These are phyloP conservation scores for Drosophila rellima DNA, from an alignment of 2,888 invertebrate genomes.

Conservation along the genomic window DNA sequence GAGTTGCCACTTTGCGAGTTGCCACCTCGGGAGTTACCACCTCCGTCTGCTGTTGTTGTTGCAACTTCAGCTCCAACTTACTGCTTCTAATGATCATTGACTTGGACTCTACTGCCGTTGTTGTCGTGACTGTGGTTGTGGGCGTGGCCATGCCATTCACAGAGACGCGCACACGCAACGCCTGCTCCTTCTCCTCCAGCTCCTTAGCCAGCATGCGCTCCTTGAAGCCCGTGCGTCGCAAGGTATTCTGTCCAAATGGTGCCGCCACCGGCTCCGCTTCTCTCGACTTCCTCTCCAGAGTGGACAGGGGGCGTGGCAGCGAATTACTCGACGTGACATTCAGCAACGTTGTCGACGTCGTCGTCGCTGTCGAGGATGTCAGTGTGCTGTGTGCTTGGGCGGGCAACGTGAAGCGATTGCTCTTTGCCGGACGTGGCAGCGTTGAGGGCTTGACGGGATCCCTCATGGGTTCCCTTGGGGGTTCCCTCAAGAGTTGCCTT, in stretches of 20 bases:
- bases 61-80: slow-evolving; percentile 41
- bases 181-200: slow-evolving; percentile 65
- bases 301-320: slow-evolving; percentile 55
- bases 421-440: slow-evolving; percentile 71
- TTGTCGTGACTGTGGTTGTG: not conserved
- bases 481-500: not conserved
- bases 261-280: slow-evolving; percentile 55
- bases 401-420: slow-evolving; percentile 64
- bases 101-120: slow-evolving; percentile 12
- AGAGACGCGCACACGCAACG: slow-evolving; percentile 56
- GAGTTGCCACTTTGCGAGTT: slow-evolving; percentile 45
- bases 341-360: not conserved
- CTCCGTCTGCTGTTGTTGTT: slow-evolving; percentile 39
- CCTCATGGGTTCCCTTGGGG: slow-evolving; percentile 10
- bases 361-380: not conserved
- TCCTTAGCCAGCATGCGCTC: slow-evolving; percentile 84
- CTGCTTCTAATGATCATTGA: slow-evolving; percentile 32
- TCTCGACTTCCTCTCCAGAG: slow-evolving; percentile 30
- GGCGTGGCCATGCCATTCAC: slow-evolving; percentile 41
- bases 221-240: slow-evolving; percentile 86
- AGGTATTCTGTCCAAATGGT: slow-evolving; percentile 86
- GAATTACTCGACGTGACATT: slow-evolving; percentile 45
- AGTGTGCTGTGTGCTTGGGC: slow-evolving; percentile 26
- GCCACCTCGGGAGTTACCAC: slow-evolving; percentile 25
- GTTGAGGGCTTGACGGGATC: slow-evolving; percentile 52